A percentile compares a stretch with the other conserved stretches of the same genome.
Conservation (phyloP, 1,140 invertebrate genomes). For the Epicauta chinensis region DNA sequence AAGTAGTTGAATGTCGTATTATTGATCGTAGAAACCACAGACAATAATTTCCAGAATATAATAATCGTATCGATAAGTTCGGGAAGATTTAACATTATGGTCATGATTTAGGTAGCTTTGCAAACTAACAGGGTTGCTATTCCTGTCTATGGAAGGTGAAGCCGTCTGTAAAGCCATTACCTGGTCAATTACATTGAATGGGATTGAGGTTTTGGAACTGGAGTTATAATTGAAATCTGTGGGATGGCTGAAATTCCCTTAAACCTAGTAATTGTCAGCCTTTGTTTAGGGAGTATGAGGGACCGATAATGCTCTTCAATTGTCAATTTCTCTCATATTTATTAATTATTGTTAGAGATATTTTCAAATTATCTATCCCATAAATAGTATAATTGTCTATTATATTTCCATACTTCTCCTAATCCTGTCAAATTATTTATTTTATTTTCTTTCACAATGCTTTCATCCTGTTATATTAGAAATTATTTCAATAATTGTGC, state of each 20-base stretch:
- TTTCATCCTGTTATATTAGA: too few species aligned
- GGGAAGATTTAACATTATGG: slow-evolving; percentile 16
- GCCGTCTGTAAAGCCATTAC: slow-evolving; percentile 39
- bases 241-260: slow-evolving; percentile 41
- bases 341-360: too few species aligned
- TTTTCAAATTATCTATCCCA: too few species aligned
- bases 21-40: not conserved
- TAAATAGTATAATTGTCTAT: too few species aligned
- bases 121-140: slow-evolving; percentile 28
- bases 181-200: slow-evolving; percentile 44
- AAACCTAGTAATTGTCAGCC: slow-evolving; percentile 42
- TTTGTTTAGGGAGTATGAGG: slow-evolving; percentile 32
- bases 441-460: too few species aligned
- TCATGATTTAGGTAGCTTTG: slow-evolving; percentile 18
- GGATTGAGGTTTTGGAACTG: slow-evolving; percentile 40
- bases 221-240: slow-evolving; percentile 44
- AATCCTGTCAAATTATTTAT: too few species aligned
- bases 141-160: slow-evolving; percentile 35
- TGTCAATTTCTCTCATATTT: slow-evolving; percentile 3
- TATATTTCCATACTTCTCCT: too few species aligned
- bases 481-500: too few species aligned
- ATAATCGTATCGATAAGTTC: slow-evolving; percentile 15
- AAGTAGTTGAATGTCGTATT: too few species aligned
- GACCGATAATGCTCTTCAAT: slow-evolving; percentile 13
- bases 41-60: slow-evolving; percentile 10